These are phyloP conservation scores for Drosophila prolongata DNA, from an alignment of 2,888 invertebrate species.

Conservation along the genomic window DNA sequence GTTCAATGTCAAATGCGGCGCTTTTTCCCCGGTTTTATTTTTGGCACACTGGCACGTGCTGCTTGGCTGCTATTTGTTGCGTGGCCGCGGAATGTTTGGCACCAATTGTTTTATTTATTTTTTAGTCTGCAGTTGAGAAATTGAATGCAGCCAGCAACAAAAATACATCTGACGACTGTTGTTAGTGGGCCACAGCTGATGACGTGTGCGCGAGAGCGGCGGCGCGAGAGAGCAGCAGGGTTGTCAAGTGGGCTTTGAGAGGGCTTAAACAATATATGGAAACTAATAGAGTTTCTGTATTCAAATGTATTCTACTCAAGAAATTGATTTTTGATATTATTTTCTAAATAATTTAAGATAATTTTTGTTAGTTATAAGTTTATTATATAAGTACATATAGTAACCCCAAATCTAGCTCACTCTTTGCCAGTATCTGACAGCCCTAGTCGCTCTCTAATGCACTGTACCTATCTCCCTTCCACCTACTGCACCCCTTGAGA, in stretches of 20 bases:
- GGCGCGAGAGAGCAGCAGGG: slow-evolving; percentile 59
- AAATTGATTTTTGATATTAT: not conserved
- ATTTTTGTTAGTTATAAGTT: not conserved
- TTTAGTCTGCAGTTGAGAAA: slow-evolving; percentile 42
- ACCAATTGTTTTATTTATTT: slow-evolving; percentile 21
- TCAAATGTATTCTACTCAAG: not conserved
- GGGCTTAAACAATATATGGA: not conserved
- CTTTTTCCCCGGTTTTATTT: slow-evolving; percentile 40
- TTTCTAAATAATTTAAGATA: too few relatives aligned
- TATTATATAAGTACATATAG: too few relatives aligned
- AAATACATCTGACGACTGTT: slow-evolving; percentile 44
- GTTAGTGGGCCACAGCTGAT: slow-evolving; percentile 64
- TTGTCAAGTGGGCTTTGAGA: slow-evolving; percentile 39
- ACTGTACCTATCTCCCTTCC: not conserved
- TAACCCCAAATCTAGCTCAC: too few relatives aligned
- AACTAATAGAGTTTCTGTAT: not conserved
- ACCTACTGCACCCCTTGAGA: not conserved
- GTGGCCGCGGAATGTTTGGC: slow-evolving; percentile 21
- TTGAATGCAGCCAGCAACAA: slow-evolving; percentile 49
- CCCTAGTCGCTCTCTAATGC: slow-evolving; percentile 44
- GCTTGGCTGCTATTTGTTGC: slow-evolving; percentile 43
- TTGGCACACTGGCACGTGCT: slow-evolving; percentile 53
- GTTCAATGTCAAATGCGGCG: slow-evolving; percentile 65
- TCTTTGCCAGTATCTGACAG: slow-evolving; percentile 18
- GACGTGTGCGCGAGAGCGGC: slow-evolving; percentile 68